Evolutionary conservation across 2,797 vertebrate species (phyloP).

Genomic region (Chelonia mydas): DNA sequence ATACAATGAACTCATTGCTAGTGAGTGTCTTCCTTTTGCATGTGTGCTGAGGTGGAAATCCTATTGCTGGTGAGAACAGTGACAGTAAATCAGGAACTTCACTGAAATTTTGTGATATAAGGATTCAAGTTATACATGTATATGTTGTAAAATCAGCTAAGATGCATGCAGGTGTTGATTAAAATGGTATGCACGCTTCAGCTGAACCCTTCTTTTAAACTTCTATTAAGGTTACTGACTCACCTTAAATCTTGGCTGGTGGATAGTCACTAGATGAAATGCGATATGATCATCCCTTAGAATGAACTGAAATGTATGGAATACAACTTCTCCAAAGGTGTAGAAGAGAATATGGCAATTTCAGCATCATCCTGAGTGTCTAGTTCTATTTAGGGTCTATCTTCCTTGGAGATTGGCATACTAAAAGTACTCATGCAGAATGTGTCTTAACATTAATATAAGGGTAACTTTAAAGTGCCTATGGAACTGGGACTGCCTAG

Average conservation of each 20-base stretch:
- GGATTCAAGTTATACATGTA: not conserved
- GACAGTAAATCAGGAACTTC: not conserved
- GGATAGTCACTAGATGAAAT: not conserved
- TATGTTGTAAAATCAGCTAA: not conserved
- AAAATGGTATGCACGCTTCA: not conserved
- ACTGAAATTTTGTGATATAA: not conserved
- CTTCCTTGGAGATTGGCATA: not conserved
- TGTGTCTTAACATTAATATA: not conserved
- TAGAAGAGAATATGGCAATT: not conserved
- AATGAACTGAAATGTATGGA: not conserved
- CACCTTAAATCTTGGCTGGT: not conserved
- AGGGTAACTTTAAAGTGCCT: not conserved
- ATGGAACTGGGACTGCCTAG: not conserved
- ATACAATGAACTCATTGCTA: not conserved
- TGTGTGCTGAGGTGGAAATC: not conserved
- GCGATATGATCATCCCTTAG: not conserved
- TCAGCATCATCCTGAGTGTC: not conserved
- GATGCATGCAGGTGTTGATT: not conserved
- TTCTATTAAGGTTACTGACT: not conserved
- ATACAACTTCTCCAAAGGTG: conserved; percentile 3
- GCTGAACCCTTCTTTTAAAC: not conserved
- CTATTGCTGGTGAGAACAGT: not conserved
- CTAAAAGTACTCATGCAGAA: not conserved
- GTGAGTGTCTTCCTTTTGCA: not conserved
- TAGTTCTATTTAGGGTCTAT: not conserved